Percentiles rank a stretch among this genome's conserved stretches.
Conservation (phyloP, 2,888 invertebrate genomes). For the Argynnis bischoffii region DNA sequence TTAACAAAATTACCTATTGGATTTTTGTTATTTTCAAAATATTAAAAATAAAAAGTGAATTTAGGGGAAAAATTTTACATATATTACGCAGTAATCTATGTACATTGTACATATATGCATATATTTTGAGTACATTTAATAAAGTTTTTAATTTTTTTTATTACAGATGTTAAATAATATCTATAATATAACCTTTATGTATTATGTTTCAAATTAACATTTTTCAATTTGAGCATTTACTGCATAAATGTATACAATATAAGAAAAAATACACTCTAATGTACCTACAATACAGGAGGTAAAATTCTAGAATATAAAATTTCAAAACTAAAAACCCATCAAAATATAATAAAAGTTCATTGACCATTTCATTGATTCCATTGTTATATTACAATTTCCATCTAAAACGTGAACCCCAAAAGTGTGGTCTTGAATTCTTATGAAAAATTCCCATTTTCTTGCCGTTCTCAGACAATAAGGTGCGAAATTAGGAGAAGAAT, state of each 20-base stretch:
- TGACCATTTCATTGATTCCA: conserved; percentile 29
- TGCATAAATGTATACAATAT: too few relatives aligned
- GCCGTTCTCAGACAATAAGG: conserved; percentile 73
- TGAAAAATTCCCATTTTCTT: conserved; percentile 73
- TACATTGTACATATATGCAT: too few relatives aligned
- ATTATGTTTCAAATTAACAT: too few relatives aligned
- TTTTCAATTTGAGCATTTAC: too few relatives aligned
- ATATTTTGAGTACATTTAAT: too few relatives aligned
- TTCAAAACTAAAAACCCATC: background rate
- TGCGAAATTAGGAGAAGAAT: conserved; percentile 80
- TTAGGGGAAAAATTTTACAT: background rate
- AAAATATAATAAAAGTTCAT: conserved; percentile 26
- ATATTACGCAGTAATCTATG: background rate
- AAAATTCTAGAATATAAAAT: background rate
- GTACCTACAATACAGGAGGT: too few relatives aligned
- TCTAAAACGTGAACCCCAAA: conserved; percentile 40
- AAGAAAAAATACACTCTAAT: too few relatives aligned
- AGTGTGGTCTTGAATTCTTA: conserved; percentile 58
- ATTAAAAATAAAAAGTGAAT: background rate
- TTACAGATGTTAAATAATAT: too few relatives aligned
- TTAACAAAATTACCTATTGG: conserved; percentile 8
- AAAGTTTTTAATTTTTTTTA: too few relatives aligned
- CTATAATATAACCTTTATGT: too few relatives aligned
- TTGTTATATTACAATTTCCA: conserved; percentile 38
- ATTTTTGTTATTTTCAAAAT: background rate